Evolutionary conservation across 2,888 invertebrate species (phyloP).

Genomic region (Anoplius nigerrimus): DNA sequence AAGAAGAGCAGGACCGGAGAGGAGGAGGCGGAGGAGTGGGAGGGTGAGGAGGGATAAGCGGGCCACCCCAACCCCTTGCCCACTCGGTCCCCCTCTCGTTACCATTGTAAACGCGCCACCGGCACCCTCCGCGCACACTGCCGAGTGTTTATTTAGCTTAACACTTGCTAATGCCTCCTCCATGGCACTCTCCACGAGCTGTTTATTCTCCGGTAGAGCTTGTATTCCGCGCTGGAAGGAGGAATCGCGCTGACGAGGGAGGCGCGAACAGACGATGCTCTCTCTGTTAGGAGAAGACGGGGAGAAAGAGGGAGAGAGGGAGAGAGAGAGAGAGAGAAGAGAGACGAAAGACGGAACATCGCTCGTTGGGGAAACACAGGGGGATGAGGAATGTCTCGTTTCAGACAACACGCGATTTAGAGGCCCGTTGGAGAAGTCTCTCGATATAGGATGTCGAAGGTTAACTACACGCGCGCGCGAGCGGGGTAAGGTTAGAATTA

Average conservation of each 20-base stretch:
- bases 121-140: slow-evolving; percentile 19
- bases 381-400: not conserved
- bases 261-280: too few species aligned
- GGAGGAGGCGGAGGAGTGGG: slow-evolving; percentile 31
- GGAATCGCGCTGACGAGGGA: not conserved
- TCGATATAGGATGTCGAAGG: not conserved
- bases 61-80: not conserved
- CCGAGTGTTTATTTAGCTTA: slow-evolving; percentile 67
- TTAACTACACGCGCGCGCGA: not conserved
- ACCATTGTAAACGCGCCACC: slow-evolving; percentile 52
- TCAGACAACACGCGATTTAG: too few species aligned
- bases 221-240: not conserved
- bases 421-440: not conserved
- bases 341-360: not conserved
- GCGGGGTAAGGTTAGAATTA: not conserved
- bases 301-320: not conserved
- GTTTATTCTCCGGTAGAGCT: slow-evolving; percentile 53
- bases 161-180: slow-evolving; percentile 65
- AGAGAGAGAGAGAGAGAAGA: slow-evolving; percentile 4
- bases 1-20: slow-evolving; percentile 1
- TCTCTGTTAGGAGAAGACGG: not conserved
- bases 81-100: slow-evolving; percentile 33
- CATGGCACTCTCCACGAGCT: slow-evolving; percentile 49
- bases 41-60: slow-evolving; percentile 9
- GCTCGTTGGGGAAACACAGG: not conserved